phyloP scores from a whole-genome alignment of 2,797 vertebrate genomes.

The Periophthalmus magnuspinnatus region DNA sequence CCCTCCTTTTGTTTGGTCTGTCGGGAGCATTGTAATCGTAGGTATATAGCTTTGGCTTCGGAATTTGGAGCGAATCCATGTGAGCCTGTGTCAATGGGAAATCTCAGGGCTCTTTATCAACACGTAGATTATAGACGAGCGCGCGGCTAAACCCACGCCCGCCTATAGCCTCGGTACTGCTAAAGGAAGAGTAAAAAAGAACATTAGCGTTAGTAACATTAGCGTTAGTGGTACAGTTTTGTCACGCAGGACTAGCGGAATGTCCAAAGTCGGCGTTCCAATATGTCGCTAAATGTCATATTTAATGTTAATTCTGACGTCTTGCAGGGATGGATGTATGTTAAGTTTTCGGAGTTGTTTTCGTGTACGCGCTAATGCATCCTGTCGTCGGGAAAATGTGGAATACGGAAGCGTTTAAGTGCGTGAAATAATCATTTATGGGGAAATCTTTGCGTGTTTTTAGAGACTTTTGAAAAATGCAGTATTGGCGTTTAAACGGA shows the following conservation, averaged over 20 bases:
- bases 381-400: not conserved
- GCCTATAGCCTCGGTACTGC: constrained; percentile 2
- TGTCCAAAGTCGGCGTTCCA: not conserved
- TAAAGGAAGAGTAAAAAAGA: constrained; percentile 10
- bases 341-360: not conserved
- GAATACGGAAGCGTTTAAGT: too few species aligned
- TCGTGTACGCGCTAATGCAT: not conserved
- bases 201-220: not conserved
- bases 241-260: not conserved
- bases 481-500: too few species aligned
- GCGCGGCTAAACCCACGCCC: constrained; percentile 20
- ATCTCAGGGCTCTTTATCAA: constrained; percentile 33
- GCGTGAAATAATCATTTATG: too few species aligned
- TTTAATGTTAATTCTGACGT: constrained; percentile 11
- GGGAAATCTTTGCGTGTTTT: too few species aligned
- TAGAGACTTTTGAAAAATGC: too few species aligned
- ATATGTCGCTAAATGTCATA: constrained; percentile 14
- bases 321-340: not conserved
- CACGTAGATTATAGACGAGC: constrained; percentile 30
- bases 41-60: constrained; percentile 30
- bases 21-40: constrained; percentile 34
- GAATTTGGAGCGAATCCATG: constrained; percentile 31
- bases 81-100: constrained; percentile 24
- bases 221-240: not conserved
- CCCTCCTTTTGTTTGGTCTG: constrained; percentile 70